Base-by-base conservation (phyloP, 1,140 invertebrate genomes). In the Drosophila kanapiae region DNA sequence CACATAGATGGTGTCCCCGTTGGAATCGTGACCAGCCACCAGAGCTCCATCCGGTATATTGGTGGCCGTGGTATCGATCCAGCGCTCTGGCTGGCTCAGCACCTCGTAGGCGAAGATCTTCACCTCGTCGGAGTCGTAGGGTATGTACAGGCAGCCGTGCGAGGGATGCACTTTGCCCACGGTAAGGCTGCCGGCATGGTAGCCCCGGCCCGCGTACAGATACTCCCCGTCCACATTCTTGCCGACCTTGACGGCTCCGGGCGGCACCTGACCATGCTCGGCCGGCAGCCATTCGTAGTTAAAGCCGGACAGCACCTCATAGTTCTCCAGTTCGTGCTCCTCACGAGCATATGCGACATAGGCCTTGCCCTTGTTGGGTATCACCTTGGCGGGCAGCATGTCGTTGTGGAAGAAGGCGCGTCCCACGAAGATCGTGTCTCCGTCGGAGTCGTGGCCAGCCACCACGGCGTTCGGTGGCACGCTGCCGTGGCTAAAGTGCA, bases 111-210 rank as follows among this genome's bases (percentile, higher is more conserved):
- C 61, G 1, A 82, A 72, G 43, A 91, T 77, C 49, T 88, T 90
- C 16, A 95, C 84, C 92, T 97, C 96, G 14, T 94, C 92, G 2
- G 95, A 95, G 13, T 94, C 95, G 79, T 94, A 96, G 14, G 96
- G 95, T 68, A 97, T 96, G 91, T 96, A 97, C 29, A 95, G 94
- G 63, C 94, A 94, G 16, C 94, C 94, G 74, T 96, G 96, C 45
- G 95, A 95, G 1, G 94, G 94, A 80, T 96, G 96, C 23, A 97
- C 93, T 94, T 97, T 97, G 85, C 96, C 96, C 62, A 96, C 93
- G 4, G 96, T 96, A 57, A 96, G 79, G 65, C 96, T 95, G 27
- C 95, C 94, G 51, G 94, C 93, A 68, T 96, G 94, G 54, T 93
- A 91, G 2, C 93, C 94, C 57, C 96, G 93, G 14, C 95, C 96